Percentiles rank a stretch among this genome's conserved stretches.
Evolutionary conservation across 2,888 invertebrate species (phyloP).

Genomic region (Pinctada fucata): DNA sequence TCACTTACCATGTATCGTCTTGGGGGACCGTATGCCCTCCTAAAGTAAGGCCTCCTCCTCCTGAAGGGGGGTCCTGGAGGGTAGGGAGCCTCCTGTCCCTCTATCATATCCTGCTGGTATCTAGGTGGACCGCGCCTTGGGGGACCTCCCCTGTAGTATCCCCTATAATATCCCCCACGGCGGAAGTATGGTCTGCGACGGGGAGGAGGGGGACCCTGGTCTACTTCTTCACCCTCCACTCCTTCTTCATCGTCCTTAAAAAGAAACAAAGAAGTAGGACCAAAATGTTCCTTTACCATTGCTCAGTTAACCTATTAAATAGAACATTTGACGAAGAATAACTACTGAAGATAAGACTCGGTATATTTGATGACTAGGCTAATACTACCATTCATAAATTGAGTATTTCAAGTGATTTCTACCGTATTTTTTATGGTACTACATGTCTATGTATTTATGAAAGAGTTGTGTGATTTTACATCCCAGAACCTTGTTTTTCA

Average conservation of each 20-base stretch:
- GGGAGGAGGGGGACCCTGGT: slow-evolving; percentile 50
- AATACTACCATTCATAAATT: too few relatives aligned
- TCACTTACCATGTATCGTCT: not conserved
- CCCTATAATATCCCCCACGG: slow-evolving; percentile 50
- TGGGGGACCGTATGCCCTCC: slow-evolving; percentile 22
- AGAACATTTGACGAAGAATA: too few relatives aligned
- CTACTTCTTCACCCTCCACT: slow-evolving; percentile 68
- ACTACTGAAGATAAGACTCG: too few relatives aligned
- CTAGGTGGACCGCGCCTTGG: slow-evolving; percentile 51
- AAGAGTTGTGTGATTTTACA: too few relatives aligned
- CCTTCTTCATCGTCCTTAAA: slow-evolving; percentile 75
- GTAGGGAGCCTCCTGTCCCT: not conserved
- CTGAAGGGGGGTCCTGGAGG: slow-evolving; percentile 11
- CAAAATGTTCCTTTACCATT: not conserved
- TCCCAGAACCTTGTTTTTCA: too few relatives aligned
- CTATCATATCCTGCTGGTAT: slow-evolving; percentile 23
- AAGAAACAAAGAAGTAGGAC: not conserved
- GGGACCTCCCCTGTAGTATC: slow-evolving; percentile 65
- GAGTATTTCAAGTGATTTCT: too few relatives aligned
- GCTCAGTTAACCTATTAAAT: not conserved
- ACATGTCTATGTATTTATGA: too few relatives aligned
- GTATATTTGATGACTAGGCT: too few relatives aligned
- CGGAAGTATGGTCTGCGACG: slow-evolving; percentile 54
- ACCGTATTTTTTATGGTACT: too few relatives aligned
- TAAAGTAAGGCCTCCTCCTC: slow-evolving; percentile 25